phyloP scores from a whole-genome alignment of 2,888 invertebrate genomes.

The Cantharis rufa region DNA sequence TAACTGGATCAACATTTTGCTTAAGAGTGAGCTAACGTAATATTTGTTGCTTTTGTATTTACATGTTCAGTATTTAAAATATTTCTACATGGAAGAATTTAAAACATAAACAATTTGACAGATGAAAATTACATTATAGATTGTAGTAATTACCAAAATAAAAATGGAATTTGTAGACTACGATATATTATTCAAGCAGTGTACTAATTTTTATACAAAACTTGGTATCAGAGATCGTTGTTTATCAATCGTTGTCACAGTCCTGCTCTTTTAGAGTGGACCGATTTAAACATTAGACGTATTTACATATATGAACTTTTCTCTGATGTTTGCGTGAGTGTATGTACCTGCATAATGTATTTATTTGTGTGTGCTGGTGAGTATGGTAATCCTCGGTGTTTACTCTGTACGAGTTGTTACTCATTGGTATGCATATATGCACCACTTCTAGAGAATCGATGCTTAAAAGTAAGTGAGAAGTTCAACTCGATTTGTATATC shows the following conservation, averaged over 20 bases:
- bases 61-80: not conserved
- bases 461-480: slow-evolving; percentile 42
- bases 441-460: slow-evolving; percentile 39
- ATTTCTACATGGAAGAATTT: not conserved
- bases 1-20: not conserved
- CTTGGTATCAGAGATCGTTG: slow-evolving; percentile 23
- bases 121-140: not conserved
- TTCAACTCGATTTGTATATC: slow-evolving; percentile 28
- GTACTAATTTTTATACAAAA: slow-evolving; percentile 25
- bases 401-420: slow-evolving; percentile 42
- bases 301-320: slow-evolving; percentile 32
- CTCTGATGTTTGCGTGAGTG: slow-evolving; percentile 32
- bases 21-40: not conserved
- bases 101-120: not conserved
- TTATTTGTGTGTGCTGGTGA: slow-evolving; percentile 41
- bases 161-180: slow-evolving; percentile 9
- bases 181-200: slow-evolving; percentile 26
- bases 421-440: slow-evolving; percentile 44
- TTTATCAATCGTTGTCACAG: slow-evolving; percentile 35
- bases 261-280: slow-evolving; percentile 31
- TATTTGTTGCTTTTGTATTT: not conserved
- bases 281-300: slow-evolving; percentile 30
- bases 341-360: slow-evolving; percentile 39
- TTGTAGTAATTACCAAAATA: not conserved
- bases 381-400: slow-evolving; percentile 43